A percentile compares a stretch with the other conserved stretches of the same genome.
These are phyloP conservation scores for Odocoileus hemionus DNA, from an alignment of 2,113 vertebrate genomes.

Conservation along the genomic window DNA sequence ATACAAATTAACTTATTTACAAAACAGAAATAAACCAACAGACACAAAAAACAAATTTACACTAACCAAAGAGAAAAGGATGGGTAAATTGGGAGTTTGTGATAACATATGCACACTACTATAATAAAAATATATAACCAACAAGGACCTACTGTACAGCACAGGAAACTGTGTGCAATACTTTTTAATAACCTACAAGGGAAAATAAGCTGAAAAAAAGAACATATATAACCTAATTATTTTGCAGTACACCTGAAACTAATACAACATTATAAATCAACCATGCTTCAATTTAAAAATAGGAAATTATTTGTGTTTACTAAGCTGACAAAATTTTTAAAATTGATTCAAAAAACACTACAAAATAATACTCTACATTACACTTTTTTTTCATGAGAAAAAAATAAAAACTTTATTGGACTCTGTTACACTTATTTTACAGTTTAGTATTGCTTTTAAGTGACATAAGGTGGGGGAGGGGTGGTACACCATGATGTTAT, in stretches of 20 bases:
- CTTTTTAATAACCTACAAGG: background rate
- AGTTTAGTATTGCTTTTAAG: slow-evolving; percentile 26
- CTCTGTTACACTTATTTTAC: slow-evolving; percentile 44
- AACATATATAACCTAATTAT: background rate
- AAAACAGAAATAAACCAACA: background rate
- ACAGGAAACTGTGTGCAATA: background rate
- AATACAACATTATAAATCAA: background rate
- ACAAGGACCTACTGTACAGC: background rate
- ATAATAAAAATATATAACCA: background rate
- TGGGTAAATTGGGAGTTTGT: background rate
- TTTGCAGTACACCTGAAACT: background rate
- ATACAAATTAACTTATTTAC: background rate
- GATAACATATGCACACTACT: background rate
- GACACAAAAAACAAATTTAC: background rate
- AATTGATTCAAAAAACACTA: background rate
- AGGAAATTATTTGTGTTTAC: background rate
- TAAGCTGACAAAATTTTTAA: background rate
- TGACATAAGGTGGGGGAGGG: background rate
- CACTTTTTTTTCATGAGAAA: background rate
- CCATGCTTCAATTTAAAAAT: background rate
- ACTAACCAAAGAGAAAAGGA: background rate
- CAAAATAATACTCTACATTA: background rate
- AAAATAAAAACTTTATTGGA: slow-evolving; percentile 52
- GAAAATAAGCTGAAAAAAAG: background rate
- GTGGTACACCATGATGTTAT: background rate